phyloP scores from a whole-genome alignment of 2,888 invertebrate species.

The Troides aeacus region DNA sequence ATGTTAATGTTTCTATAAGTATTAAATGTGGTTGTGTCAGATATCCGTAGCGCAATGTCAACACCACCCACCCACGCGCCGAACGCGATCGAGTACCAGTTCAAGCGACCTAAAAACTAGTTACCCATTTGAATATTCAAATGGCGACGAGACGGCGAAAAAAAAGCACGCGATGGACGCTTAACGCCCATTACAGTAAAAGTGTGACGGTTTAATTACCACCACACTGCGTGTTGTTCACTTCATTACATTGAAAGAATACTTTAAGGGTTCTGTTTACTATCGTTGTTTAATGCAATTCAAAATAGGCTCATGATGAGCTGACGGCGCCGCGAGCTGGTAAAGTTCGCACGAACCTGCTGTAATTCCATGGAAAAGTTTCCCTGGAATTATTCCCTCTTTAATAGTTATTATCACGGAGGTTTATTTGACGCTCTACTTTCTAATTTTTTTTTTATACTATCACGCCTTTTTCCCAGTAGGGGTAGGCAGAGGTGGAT shows the following conservation, averaged over 20 bases:
- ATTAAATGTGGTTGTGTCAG: neutral
- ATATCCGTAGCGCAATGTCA: constrained; percentile 1
- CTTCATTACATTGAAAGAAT: constrained; percentile 41
- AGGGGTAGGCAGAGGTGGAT: no score
- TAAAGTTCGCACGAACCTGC: no score
- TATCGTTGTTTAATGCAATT: neutral
- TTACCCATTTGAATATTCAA: constrained; percentile 47
- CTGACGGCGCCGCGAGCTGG: no score
- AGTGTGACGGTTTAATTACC: constrained; percentile 65
- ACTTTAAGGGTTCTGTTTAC: constrained; percentile 6
- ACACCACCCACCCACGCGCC: constrained; percentile 6
- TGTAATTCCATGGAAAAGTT: no score
- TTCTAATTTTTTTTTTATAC: no score
- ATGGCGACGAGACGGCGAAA: constrained; percentile 37
- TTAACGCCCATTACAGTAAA: constrained; percentile 49
- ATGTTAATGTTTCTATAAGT: neutral
- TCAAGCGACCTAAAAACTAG: constrained; percentile 26
- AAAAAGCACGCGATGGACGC: constrained; percentile 38
- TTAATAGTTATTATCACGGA: no score
- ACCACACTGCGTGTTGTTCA: constrained; percentile 20
- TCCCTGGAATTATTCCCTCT: no score
- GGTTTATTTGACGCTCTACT: no score
- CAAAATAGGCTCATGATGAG: no score
- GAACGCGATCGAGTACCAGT: constrained; percentile 13
- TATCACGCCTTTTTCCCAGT: no score